Evolutionary conservation across 2,113 vertebrate genomes (phyloP), one percentile per base, ranked within the genome.

Genomic region (Micronycteris hirsuta): DNA sequence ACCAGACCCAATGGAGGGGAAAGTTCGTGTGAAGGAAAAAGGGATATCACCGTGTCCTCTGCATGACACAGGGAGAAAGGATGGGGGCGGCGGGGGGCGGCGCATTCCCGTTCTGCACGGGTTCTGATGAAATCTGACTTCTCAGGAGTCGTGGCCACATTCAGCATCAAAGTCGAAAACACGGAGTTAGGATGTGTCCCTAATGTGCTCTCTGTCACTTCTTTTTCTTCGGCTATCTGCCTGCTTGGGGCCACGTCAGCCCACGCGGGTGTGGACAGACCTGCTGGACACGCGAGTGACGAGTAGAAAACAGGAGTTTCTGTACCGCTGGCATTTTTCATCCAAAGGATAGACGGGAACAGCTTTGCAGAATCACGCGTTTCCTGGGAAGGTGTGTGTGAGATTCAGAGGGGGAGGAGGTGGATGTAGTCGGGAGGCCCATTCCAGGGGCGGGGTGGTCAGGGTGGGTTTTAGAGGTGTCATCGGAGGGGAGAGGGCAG

Each of bases 61-160:
- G 89, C 68, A 90, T 78, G 93, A 92, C 41, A 28, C 84, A 38
- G 82, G 36, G 47, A 10, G 7, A 4, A 11, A 6, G 16, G 36
- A 6, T n/a, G 11, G 67, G 33, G 19, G 7, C 0, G 14, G 63
- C 10, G 63, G 47, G 19, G 56, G 33, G 20, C n/a, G 26, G 4
- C 71, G 58, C 33, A 82, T 61, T 86, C 71, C 36, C 70, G 97
- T 98, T 97, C 86, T 94, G 31, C 94, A 74, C 84, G 26, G 26
- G 86, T 96, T 84, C 77, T 97, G 43, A 85, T 97, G 76, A 86
- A 96, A 97, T 87, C 63, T 91, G 24, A 94, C 38, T 43, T 49
- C 81, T 65, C n/a, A 63, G 38, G 43, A 68, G 52, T 24, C 81
- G 38, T 77, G 31, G 56, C 19, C 31, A 68, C 4, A 73, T n/a